These are phyloP conservation scores for Crenuchus spilurus DNA, from an alignment of 2,797 vertebrate genomes.

Conservation along the genomic window DNA sequence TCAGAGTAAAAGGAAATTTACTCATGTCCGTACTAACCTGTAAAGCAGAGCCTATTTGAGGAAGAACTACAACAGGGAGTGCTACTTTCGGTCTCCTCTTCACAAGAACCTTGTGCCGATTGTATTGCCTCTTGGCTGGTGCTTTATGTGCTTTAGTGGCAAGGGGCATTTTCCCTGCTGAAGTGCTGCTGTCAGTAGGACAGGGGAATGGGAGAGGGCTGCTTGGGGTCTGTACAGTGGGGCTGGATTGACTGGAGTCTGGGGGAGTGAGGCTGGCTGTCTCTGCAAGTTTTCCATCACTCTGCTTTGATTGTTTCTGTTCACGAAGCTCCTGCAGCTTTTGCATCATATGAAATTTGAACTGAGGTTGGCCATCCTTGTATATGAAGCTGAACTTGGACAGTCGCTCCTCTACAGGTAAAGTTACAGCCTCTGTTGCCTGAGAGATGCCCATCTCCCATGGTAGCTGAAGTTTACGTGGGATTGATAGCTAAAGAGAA, in stretches of 20 bases:
- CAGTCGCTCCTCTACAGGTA: slow-evolving; percentile 84
- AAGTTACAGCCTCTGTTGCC: slow-evolving; percentile 84
- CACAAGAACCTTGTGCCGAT: not conserved
- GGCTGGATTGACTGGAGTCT: slow-evolving; percentile 62
- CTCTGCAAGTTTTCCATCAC: slow-evolving; percentile 39
- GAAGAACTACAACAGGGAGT: slow-evolving; percentile 51
- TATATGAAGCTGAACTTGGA: slow-evolving; percentile 90
- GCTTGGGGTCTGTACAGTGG: slow-evolving; percentile 22
- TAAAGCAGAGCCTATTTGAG: slow-evolving; percentile 22
- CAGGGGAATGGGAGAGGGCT: not conserved
- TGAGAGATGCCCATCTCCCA: slow-evolving; percentile 71
- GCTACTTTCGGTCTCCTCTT: slow-evolving; percentile 74
- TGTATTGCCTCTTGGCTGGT: slow-evolving; percentile 23
- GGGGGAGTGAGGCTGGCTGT: slow-evolving; percentile 57
- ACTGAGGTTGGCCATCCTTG: slow-evolving; percentile 81
- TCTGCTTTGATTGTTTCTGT: slow-evolving; percentile 75
- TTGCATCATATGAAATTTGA: slow-evolving; percentile 83
- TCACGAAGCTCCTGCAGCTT: slow-evolving; percentile 37
- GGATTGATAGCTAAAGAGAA: slow-evolving; percentile 39
- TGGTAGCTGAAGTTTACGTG: slow-evolving; percentile 46
- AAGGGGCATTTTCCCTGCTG: slow-evolving; percentile 57
- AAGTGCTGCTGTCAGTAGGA: slow-evolving; percentile 63
- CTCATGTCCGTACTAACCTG: slow-evolving; percentile 6
- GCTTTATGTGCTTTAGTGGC: slow-evolving; percentile 51
- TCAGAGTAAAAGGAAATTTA: not conserved